Evolutionary conservation across 1,140 invertebrate genomes (phyloP), one percentile per base, ranked within the genome.

Genomic region (Thaumatotibia leucotreta): DNA sequence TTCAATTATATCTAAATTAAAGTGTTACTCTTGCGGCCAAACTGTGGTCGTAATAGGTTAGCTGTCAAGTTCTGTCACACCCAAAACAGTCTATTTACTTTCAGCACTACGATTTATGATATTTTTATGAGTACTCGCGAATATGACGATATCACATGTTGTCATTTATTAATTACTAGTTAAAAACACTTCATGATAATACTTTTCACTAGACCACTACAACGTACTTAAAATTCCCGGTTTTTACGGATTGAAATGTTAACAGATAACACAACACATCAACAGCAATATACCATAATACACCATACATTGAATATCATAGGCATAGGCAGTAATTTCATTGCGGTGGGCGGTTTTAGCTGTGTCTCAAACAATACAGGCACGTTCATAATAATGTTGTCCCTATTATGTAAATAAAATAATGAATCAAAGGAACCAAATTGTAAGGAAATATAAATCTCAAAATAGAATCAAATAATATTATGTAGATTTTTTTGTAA

Each of bases 11-110:
- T 39, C 17, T 2, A 58, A 58, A 29, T 31, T 58, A 22, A n/a
- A 14, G 52, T 24, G 11, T 2, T 14, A 31, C 8, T 29, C 29
- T 58, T 58, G 52, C 52, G 52, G 52, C 52, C 52, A 58, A 58
- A 54, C n/a, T 58, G 61, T 49, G 32, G 23, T 39, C 63, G 24
- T 72, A 65, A 74, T 79, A 88, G 85, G 85, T 89, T 89, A 89
- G 79, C 76, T 87, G 86, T 89, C 86, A 87, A 65, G 31, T 45
- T 10, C 24, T 23, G 10, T 49, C 24, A 27, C 23, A 58, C 24
- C 22, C 52, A n/a, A 58, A 58, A 58, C 52, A 27, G 24, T 58
- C 20, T 58, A 58, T 58, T 63, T 63, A 63, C 61, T 63, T 63
- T 63, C 0, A 45, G 17, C 39, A 45, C 39, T 20, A 45, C 5